A percentile compares a stretch with the other conserved stretches of the same genome.
These are phyloP conservation scores for Galerucella calmariensis DNA, from an alignment of 2,888 invertebrate genomes.

Conservation along the genomic window DNA sequence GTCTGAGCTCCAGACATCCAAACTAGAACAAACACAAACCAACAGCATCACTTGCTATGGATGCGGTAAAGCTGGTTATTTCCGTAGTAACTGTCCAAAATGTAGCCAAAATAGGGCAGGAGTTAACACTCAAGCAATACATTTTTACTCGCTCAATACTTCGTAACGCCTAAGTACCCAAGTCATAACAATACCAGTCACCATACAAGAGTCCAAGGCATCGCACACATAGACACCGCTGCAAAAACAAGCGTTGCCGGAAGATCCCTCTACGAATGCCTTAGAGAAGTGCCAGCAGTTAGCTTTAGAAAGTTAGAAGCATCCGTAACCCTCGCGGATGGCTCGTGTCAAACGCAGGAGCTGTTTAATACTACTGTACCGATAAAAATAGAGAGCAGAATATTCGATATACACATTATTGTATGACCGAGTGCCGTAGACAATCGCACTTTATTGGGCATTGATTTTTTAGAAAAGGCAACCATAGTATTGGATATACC, in stretches of 20 bases:
- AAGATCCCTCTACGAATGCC: conserved; percentile 10
- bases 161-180: no score
- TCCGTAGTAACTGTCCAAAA: conserved; percentile 19
- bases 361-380: conserved; percentile 17
- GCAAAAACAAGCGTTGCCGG: conserved; percentile 30
- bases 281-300: background rate
- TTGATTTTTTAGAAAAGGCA: conserved; percentile 36
- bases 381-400: conserved; percentile 19
- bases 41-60: conserved; percentile 15
- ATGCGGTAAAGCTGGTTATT: conserved; percentile 15
- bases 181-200: conserved; percentile 19
- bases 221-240: conserved; percentile 28
- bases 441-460: conserved; percentile 37
- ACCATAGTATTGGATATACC: conserved; percentile 31
- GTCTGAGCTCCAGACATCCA: background rate
- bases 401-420: conserved; percentile 24
- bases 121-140: background rate
- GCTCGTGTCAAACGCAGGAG: conserved; percentile 13
- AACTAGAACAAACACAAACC: background rate
- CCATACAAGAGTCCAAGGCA: conserved; percentile 20
- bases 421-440: conserved; percentile 34
- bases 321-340: conserved; percentile 28
- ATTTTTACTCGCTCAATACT: background rate
- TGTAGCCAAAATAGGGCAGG: conserved; percentile 5
- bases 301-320: conserved; percentile 6